phyloP scores from a whole-genome alignment of 2,888 invertebrate species.

The Cylloceria caligata region DNA sequence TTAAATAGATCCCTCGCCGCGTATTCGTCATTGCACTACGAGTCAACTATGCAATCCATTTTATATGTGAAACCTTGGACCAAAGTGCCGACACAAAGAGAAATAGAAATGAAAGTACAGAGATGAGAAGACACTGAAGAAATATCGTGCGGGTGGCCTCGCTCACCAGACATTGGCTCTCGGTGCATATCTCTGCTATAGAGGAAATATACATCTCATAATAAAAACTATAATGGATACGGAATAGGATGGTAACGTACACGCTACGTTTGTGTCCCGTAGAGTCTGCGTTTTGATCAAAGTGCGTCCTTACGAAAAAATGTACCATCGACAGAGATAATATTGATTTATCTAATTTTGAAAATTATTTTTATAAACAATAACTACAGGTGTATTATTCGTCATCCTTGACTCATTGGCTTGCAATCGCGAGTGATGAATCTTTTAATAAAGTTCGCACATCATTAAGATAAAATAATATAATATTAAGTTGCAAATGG shows the following conservation, averaged over 20 bases:
- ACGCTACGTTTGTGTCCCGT: neutral
- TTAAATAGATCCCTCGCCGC: constrained; percentile 4
- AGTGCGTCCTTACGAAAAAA: neutral
- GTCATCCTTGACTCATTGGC: no score
- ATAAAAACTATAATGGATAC: constrained; percentile 22
- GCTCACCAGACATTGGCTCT: constrained; percentile 23
- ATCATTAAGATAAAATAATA: no score
- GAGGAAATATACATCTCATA: constrained; percentile 34
- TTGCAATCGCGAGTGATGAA: no score
- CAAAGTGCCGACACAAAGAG: constrained; percentile 33
- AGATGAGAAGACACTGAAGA: constrained; percentile 41
- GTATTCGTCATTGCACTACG: constrained; percentile 26
- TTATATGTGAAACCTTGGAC: constrained; percentile 49
- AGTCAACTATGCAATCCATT: constrained; percentile 30
- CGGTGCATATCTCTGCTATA: constrained; percentile 9
- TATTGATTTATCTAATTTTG: no score
- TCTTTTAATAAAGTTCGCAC: no score
- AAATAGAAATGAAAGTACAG: constrained; percentile 20
- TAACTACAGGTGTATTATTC: no score
- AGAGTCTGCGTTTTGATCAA: neutral
- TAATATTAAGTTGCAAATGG: no score
- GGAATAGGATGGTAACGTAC: constrained; percentile 24
- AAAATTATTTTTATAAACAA: neutral
- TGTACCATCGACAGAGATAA: neutral
- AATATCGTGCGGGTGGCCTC: constrained; percentile 48